A percentile compares a stretch with the other conserved stretches of the same genome.
These are phyloP conservation scores for Neopelma chrysocephalum DNA, from an alignment of 2,797 vertebrate genomes.

Conservation along the genomic window DNA sequence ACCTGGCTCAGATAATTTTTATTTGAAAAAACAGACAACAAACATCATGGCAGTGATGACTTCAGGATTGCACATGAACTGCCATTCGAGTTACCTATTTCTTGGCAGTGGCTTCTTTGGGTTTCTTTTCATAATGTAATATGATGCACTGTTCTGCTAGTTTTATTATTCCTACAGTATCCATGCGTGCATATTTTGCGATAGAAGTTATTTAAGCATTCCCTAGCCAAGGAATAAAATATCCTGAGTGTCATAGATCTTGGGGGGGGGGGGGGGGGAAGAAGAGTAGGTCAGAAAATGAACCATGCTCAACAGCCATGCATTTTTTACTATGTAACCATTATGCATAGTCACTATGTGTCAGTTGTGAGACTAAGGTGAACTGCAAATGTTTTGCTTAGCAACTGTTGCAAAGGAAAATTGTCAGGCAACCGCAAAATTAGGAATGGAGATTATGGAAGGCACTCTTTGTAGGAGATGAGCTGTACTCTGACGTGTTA, in stretches of 20 bases:
- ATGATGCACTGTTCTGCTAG: not conserved
- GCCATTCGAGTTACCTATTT: not conserved
- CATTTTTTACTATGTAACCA: not conserved
- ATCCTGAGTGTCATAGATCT: not conserved
- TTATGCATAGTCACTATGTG: not conserved
- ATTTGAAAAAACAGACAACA: not conserved
- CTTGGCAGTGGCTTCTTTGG: not conserved
- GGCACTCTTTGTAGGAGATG: not conserved
- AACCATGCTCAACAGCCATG: not conserved
- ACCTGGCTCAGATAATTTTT: not conserved
- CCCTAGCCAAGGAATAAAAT: not conserved
- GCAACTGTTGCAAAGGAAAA: constrained; percentile 63
- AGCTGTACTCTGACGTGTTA: constrained; percentile 19
- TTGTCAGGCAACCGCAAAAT: constrained; percentile 38
- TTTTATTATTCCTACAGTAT: not conserved
- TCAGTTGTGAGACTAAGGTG: constrained; percentile 24
- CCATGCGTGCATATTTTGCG: not conserved
- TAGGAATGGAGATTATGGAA: not conserved
- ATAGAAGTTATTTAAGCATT: not conserved
- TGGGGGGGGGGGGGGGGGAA: too few relatives aligned
- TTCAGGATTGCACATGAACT: not conserved
- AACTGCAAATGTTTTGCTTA: constrained; percentile 60
- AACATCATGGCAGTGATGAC: not conserved
- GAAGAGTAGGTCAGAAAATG: not conserved
- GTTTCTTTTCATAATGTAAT: not conserved